phyloP scores from a whole-genome alignment of 2,113 vertebrate genomes.

The Muscicapa adusta region DNA sequence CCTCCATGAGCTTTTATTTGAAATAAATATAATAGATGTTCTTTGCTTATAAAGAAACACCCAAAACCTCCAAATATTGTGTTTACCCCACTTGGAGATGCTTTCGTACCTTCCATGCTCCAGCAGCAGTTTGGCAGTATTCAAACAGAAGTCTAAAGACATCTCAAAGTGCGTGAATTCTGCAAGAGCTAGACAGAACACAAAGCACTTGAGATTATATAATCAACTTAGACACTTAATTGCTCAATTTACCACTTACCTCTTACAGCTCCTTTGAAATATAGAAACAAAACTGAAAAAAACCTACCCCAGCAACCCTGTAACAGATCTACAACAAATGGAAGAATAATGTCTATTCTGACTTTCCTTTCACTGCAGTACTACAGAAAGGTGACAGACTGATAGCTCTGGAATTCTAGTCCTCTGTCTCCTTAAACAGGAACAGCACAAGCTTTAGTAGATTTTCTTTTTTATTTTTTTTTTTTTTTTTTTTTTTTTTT shows the following conservation, averaged over 20 bases:
- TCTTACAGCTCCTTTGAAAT: not conserved
- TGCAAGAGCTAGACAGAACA: slow-evolving; percentile 71
- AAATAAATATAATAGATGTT: not conserved
- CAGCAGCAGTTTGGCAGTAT: slow-evolving; percentile 80
- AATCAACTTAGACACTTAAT: not conserved
- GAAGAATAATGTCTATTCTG: not conserved
- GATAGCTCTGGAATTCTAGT: not conserved
- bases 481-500: not conserved
- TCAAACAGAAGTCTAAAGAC: slow-evolving; percentile 81
- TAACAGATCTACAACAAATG: not conserved
- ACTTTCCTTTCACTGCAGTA: not conserved
- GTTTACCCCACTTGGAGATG: not conserved
- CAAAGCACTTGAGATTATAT: not conserved
- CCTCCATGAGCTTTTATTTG: not conserved
- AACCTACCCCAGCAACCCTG: not conserved
- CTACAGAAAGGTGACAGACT: not conserved
- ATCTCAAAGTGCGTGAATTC: slow-evolving; percentile 75
- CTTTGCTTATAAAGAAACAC: not conserved
- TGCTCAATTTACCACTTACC: not conserved
- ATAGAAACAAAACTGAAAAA: not conserved
- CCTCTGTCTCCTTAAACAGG: not conserved
- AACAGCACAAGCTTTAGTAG: not conserved
- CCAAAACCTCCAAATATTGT: not conserved
- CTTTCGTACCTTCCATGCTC: slow-evolving; percentile 80
- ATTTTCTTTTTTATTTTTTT: not conserved